Evolutionary conservation across 2,797 vertebrate species (phyloP), one percentile per base, ranked within the genome.

Genomic region (Perodicticus potto): DNA sequence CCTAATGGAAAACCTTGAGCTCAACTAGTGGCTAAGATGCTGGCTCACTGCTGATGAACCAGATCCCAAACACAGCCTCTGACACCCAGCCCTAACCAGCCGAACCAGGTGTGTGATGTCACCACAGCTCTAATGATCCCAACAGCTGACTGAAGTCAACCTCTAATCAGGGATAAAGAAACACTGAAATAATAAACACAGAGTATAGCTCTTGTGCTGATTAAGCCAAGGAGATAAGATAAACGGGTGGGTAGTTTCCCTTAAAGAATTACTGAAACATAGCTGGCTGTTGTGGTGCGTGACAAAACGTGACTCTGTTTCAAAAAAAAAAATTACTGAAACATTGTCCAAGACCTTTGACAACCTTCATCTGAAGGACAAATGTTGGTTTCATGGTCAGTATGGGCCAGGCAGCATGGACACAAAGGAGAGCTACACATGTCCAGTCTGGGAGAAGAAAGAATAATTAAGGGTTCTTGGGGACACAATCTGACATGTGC

Each of bases 21-120:
- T 67, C 11, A 0, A 34, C n/a, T 13, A 4, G 57, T 5, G 45
- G 25, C 7, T 49, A 27, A 13, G 53, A 69, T 23, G 5, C 72
- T 2, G 3, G 23, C 2, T 55, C n/a, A 7, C 57, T n/a, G 55
- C 76, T 20, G 27, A 22, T 27, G 25, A 14, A 3, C 88, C 63
- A 11, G 27, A 20, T 37, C 23, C 7, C 2, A n/a, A 69, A 74
- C 23, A 0, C 32, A 29, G 37, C 67, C 16, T 19, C 87, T 10
- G 25, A 32, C 0, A 7, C 20, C 76, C 67, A n/a, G 67, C 61
- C 91, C 69, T 45, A 90, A 92, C 77, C 83, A 63, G 91, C 37
- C 0, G 0, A 27, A 43, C 27, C 53, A 76, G 74, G 43, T 29
- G 7, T 40, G 4, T 2, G 27, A 61, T 0, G 2, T 34, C 32